Evolutionary conservation across 1,140 invertebrate genomes (phyloP).

Genomic region (Panagrolaimus sp.): DNA sequence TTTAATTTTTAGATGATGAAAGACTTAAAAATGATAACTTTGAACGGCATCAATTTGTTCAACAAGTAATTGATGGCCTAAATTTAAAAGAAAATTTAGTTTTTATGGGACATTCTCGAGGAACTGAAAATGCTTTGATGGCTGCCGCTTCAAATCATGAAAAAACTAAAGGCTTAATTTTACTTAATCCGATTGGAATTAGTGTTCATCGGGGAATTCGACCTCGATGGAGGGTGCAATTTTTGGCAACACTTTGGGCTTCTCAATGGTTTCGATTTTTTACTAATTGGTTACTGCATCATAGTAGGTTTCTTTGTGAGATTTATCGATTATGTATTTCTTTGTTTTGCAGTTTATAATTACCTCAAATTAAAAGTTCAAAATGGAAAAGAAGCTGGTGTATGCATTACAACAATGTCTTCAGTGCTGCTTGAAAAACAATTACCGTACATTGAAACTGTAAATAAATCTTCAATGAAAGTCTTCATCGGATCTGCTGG

Average conservation of each 20-base stretch:
- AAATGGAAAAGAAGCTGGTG: slow-evolving; percentile 8
- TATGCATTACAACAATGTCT: slow-evolving; percentile 20
- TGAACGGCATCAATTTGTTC: slow-evolving; percentile 40
- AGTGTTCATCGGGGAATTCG: slow-evolving; percentile 32
- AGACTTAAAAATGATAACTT: slow-evolving; percentile 33
- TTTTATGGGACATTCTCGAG: slow-evolving; percentile 46
- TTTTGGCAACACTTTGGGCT: not conserved
- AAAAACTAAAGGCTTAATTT: slow-evolving; percentile 26
- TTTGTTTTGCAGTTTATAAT: slow-evolving; percentile 14
- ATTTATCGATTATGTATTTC: not conserved
- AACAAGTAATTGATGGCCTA: slow-evolving; percentile 36
- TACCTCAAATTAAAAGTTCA: not conserved
- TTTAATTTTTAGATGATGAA: slow-evolving; percentile 40
- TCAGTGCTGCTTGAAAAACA: slow-evolving; percentile 32
- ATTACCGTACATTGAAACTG: slow-evolving; percentile 16
- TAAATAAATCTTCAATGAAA: slow-evolving; percentile 28
- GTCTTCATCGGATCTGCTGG: slow-evolving; percentile 31
- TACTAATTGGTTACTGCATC: slow-evolving; percentile 19
- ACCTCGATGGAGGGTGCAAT: slow-evolving; percentile 17
- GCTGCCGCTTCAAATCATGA: slow-evolving; percentile 37
- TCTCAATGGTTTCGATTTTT: slow-evolving; percentile 19
- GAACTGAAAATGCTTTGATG: slow-evolving; percentile 44
- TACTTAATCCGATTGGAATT: slow-evolving; percentile 36
- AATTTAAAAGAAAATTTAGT: slow-evolving; percentile 35
- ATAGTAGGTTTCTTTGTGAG: slow-evolving; percentile 25